Conservation (phyloP, 1,140 invertebrate genomes). For the Halictus rubicundus region DNA sequence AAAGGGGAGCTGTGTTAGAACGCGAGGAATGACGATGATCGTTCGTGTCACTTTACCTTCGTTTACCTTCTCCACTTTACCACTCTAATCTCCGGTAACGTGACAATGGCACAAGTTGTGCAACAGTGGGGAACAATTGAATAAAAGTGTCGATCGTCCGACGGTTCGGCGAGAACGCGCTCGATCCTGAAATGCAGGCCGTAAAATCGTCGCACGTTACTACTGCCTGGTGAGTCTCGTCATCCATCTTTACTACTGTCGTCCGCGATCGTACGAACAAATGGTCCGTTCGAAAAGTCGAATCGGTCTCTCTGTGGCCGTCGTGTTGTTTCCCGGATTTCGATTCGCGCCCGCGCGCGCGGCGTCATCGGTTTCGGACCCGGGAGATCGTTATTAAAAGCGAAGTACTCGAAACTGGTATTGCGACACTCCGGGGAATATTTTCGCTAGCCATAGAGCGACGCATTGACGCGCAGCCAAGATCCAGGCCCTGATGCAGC, state of each 20-base stretch:
- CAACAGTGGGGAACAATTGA: too few relatives aligned
- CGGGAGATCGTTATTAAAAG: slow-evolving; percentile 26
- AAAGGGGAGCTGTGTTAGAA: too few relatives aligned
- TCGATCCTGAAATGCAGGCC: too few relatives aligned
- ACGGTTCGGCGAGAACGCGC: too few relatives aligned
- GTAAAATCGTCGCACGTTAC: slow-evolving; percentile 10
- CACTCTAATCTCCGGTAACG: too few relatives aligned
- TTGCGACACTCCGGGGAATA: slow-evolving; percentile 34
- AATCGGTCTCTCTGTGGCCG: background rate
- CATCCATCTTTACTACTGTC: slow-evolving; percentile 36
- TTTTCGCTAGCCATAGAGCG: slow-evolving; percentile 22
- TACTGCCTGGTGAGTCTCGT: slow-evolving; percentile 27
- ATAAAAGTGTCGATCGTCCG: too few relatives aligned
- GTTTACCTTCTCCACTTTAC: too few relatives aligned
- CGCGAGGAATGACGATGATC: too few relatives aligned
- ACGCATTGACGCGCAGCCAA: slow-evolving; percentile 47
- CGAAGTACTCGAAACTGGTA: slow-evolving; percentile 24
- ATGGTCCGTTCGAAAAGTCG: background rate
- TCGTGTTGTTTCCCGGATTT: background rate
- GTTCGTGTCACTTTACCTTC: too few relatives aligned
- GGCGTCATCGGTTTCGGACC: background rate
- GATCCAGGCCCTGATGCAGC: slow-evolving; percentile 12
- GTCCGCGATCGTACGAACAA: background rate
- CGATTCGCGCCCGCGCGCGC: background rate
- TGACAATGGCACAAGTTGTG: too few relatives aligned